These are phyloP conservation scores for Lingula anatina DNA, from an alignment of 2,888 invertebrate species.

Conservation along the genomic window DNA sequence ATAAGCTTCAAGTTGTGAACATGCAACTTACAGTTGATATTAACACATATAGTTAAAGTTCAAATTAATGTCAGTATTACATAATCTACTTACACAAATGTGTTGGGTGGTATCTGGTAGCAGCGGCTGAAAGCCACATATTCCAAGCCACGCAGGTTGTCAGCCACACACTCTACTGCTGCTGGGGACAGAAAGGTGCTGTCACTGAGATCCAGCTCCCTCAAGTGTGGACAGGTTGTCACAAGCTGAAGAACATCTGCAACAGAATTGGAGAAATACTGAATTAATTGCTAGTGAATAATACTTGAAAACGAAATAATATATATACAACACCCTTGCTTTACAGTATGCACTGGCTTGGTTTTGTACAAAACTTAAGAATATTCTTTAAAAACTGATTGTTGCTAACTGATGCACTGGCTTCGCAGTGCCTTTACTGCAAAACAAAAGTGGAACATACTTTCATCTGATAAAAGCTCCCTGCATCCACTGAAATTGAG, in stretches of 20 bases:
- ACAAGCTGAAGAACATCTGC: conserved; percentile 68
- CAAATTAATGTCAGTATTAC: no score
- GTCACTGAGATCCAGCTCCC: conserved; percentile 85
- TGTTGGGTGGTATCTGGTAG: conserved; percentile 67
- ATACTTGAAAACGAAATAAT: neutral
- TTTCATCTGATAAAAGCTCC: conserved; percentile 68
- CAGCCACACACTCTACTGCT: conserved; percentile 60
- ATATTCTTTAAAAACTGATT: no score
- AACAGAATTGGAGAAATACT: conserved; percentile 20
- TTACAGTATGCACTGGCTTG: no score
- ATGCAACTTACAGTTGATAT: no score
- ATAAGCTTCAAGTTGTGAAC: no score
- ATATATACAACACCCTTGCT: neutral
- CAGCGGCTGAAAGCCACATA: conserved; percentile 64
- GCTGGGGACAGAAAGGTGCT: conserved; percentile 67
- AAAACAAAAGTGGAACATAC: conserved; percentile 48
- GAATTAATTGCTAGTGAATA: neutral
- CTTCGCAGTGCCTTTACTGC: no score
- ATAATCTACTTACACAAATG: conserved; percentile 72
- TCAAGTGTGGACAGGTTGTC: conserved; percentile 64
- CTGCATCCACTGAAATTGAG: conserved; percentile 81
- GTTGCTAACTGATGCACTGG: no score
- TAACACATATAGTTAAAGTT: no score
- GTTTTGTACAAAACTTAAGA: no score
- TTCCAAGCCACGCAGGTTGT: conserved; percentile 58